Evolutionary conservation across 2,888 invertebrate genomes (phyloP), one percentile per base, ranked within the genome.

Genomic region (Amblyjoppa proteus): DNA sequence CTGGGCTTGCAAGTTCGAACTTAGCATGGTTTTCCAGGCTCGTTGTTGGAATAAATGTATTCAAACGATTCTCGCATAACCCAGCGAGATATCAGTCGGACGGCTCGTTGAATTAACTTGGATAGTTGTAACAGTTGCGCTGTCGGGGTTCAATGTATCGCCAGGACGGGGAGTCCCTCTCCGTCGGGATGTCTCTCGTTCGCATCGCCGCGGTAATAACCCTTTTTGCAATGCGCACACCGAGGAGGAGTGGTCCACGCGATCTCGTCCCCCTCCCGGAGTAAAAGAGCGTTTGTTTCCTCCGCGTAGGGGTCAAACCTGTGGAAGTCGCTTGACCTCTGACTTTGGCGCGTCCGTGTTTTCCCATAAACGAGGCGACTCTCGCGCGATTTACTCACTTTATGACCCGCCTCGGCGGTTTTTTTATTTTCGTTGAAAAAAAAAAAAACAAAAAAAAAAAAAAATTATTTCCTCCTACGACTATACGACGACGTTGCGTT

Each of bases 321-420:
- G 87, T 88, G 28, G 58, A 58, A 89, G 90, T 89, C 90, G 86
- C 87, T 91, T 90, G 90, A 91, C 89, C 90, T 83, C 74, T 88
- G 90, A 87, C 90, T 83, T 76, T 73, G 87, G 87, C 89, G 88
- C 89, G 89, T 90, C 87, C 88, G 89, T 88, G 88, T 58, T 45
- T 90, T 90, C 88, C 90, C 91, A 89, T 88, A 91, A 90, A 90
- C 74, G 84, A 88, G 87, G 83, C 88, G 83, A 85, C 58, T 25
- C 58, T 58, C 82, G 64, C 87, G 83, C 81, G 51, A 53, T 80
- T 83, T 69, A 56, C 56, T 82, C 88, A 89, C 82, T 89, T 89
- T 89, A 89, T 84, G 89, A 83, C 86, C 84, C 83, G 82, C 82
- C 87, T 88, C 76, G 76, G 11, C 4, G 9, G 6, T 28, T 25